phyloP scores from a whole-genome alignment of 2,113 vertebrate genomes.

The Alouatta palliata region DNA sequence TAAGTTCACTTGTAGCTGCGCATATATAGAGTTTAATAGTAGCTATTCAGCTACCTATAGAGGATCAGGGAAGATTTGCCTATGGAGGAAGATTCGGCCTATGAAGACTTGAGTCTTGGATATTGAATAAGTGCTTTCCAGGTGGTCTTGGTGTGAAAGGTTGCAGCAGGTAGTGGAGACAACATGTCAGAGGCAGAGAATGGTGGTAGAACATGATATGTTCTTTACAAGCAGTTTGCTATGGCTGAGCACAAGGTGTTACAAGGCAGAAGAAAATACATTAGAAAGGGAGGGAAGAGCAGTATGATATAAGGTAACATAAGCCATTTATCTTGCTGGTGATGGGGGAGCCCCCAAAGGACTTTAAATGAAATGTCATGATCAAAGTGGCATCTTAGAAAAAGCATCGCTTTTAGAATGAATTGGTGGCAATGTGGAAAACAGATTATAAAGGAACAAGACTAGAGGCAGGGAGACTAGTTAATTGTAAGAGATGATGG shows the following conservation, averaged over 20 bases:
- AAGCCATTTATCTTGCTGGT: background rate
- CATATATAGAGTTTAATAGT: background rate
- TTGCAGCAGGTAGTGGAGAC: background rate
- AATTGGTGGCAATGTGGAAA: background rate
- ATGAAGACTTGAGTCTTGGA: background rate
- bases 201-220: background rate
- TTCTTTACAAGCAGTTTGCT: background rate
- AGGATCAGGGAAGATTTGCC: background rate
- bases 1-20: background rate
- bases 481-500: background rate
- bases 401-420: conserved; percentile 8
- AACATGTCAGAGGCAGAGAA: background rate
- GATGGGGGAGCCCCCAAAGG: background rate
- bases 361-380: background rate
- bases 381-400: background rate
- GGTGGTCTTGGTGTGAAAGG: background rate
- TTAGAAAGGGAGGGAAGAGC: background rate
- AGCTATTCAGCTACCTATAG: background rate
- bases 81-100: background rate
- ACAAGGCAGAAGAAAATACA: background rate
- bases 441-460: background rate
- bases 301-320: background rate
- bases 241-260: too few relatives aligned
- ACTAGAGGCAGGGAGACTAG: background rate
- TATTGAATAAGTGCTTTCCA: background rate